These are phyloP conservation scores for Numenius arquata DNA, from an alignment of 2,113 vertebrate genomes.

Conservation along the genomic window DNA sequence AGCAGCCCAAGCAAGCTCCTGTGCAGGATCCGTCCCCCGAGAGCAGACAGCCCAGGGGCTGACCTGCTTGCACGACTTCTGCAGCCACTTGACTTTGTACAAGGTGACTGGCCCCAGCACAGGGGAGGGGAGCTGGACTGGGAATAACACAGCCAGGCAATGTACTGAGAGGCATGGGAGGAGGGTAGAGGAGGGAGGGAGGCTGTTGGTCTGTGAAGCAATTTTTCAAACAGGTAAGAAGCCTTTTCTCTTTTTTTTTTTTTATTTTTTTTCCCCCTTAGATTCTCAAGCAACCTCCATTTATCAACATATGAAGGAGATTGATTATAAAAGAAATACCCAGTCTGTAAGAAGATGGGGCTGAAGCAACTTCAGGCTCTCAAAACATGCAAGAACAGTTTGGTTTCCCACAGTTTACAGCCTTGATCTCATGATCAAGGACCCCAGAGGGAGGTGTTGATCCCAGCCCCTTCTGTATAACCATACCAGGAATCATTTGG, in stretches of 20 bases:
- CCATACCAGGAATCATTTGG: background rate
- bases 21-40: background rate
- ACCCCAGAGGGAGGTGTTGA: background rate
- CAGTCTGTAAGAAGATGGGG: background rate
- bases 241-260: background rate
- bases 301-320: background rate
- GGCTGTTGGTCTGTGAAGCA: background rate
- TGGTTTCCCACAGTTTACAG: background rate
- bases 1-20: background rate
- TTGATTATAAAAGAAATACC: constrained; percentile 1
- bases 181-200: background rate
- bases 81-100: background rate
- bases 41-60: background rate
- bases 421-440: background rate
- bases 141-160: background rate
- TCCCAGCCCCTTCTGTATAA: background rate
- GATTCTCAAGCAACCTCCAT: constrained; percentile 1
- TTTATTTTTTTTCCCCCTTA: background rate
- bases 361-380: background rate
- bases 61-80: background rate
- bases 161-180: background rate
- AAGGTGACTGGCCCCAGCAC: background rate
- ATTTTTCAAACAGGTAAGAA: constrained; percentile 52
- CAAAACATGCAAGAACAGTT: background rate
- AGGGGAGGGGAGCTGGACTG: background rate